Evolutionary conservation across 1,140 invertebrate species (phyloP).

Genomic region (Watersipora subatra): DNA sequence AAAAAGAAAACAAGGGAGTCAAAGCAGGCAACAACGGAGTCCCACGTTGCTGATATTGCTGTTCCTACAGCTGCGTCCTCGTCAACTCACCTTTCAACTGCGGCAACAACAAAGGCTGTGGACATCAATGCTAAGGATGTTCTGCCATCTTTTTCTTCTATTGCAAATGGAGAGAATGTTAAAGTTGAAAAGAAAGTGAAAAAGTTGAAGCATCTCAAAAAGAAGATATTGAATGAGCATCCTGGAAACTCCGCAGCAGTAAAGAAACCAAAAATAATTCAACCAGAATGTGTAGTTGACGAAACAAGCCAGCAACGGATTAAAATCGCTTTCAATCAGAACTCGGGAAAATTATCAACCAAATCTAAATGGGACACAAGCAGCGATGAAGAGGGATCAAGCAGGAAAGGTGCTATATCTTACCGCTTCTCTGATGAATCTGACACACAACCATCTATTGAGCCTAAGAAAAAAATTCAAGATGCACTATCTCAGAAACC

Average conservation of each 20-base stretch:
- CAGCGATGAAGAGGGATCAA: not conserved
- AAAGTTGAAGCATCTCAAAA: not conserved
- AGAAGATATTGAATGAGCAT: no score
- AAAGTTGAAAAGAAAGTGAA: not conserved
- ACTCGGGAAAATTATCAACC: not conserved
- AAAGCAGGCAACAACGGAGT: no score
- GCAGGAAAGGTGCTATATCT: not conserved
- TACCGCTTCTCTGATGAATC: not conserved
- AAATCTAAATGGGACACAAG: constrained; percentile 3
- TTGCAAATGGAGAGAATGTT: not conserved
- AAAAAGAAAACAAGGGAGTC: not conserved
- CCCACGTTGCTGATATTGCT: no score
- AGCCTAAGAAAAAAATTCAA: no score
- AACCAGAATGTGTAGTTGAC: no score
- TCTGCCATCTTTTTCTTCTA: not conserved
- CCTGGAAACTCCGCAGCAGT: not conserved
- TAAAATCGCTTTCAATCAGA: not conserved
- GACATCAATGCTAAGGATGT: not conserved
- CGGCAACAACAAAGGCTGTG: not conserved
- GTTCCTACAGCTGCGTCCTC: no score
- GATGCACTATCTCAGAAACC: no score
- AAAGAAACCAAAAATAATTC: not conserved
- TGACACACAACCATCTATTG: not conserved
- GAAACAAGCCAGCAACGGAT: not conserved
- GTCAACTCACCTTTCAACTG: not conserved